phyloP scores from a whole-genome alignment of 23 tunicate species.

The Phallusia fumigata region DNA sequence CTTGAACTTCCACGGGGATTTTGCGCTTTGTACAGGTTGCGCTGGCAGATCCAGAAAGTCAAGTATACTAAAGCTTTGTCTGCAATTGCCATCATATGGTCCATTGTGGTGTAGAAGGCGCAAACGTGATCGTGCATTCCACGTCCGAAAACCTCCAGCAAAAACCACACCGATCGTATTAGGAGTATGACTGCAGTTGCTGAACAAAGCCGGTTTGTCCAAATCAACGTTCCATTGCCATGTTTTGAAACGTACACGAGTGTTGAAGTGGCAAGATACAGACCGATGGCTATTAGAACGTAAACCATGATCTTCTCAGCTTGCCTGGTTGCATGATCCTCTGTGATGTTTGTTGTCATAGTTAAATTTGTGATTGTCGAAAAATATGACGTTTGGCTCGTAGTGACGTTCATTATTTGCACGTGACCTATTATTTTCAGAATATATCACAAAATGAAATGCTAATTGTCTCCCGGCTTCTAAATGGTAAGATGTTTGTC shows the following conservation, averaged over 20 bases:
- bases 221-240: not conserved
- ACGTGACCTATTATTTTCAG: too few relatives aligned
- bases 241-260: not conserved
- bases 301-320: conserved; percentile 15
- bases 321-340: not conserved
- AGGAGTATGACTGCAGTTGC: not conserved
- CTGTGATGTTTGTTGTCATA: too few relatives aligned
- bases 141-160: not conserved
- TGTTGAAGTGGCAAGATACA: not conserved
- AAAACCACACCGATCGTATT: not conserved
- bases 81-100: not conserved
- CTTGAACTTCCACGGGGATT: not conserved
- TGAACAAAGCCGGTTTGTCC: conserved; percentile 18
- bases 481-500: too few relatives aligned
- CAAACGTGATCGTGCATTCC: not conserved
- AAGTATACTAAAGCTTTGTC: not conserved
- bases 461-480: too few relatives aligned
- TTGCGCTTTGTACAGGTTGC: not conserved
- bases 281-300: not conserved
- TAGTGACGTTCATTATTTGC: too few relatives aligned
- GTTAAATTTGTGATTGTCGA: too few relatives aligned
- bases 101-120: not conserved
- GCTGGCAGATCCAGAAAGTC: conserved; percentile 10
- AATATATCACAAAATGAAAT: too few relatives aligned
- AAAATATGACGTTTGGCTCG: too few relatives aligned